Conservation (phyloP, 2,888 invertebrate species). For the Macropis europaea region DNA sequence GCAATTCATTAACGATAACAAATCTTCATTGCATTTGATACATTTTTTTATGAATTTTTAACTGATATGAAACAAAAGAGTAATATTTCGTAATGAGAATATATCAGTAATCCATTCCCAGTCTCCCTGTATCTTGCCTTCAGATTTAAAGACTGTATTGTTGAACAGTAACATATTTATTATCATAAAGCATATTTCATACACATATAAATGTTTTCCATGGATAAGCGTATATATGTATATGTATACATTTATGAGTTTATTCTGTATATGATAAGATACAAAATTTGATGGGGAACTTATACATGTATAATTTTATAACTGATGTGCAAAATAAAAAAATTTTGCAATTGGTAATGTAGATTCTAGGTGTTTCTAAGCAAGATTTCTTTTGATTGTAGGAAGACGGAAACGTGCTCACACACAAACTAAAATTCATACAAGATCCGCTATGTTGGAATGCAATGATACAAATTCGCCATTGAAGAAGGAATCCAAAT, state of each 20-base stretch:
- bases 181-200: too few relatives aligned
- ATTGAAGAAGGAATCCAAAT: constrained; percentile 36
- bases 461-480: constrained; percentile 4
- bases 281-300: background rate
- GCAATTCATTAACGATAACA: too few relatives aligned
- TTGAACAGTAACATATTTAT: too few relatives aligned
- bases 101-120: too few relatives aligned
- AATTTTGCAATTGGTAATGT: background rate
- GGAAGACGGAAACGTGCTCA: constrained; percentile 29
- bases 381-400: constrained; percentile 13
- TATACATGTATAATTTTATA: background rate
- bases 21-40: too few relatives aligned
- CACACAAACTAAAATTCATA: constrained; percentile 8
- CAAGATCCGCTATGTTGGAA: constrained; percentile 14
- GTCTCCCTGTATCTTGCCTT: too few relatives aligned
- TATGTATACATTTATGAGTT: background rate
- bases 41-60: too few relatives aligned
- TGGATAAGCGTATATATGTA: background rate
- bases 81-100: too few relatives aligned
- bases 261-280: background rate
- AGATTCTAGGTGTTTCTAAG: background rate
- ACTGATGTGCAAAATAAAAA: background rate
- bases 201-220: background rate
- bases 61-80: too few relatives aligned
- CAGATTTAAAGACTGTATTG: too few relatives aligned